Evolutionary conservation across 1,140 invertebrate species (phyloP), one percentile per base, ranked within the genome.

Genomic region (Trachymyrmex septentrionalis): DNA sequence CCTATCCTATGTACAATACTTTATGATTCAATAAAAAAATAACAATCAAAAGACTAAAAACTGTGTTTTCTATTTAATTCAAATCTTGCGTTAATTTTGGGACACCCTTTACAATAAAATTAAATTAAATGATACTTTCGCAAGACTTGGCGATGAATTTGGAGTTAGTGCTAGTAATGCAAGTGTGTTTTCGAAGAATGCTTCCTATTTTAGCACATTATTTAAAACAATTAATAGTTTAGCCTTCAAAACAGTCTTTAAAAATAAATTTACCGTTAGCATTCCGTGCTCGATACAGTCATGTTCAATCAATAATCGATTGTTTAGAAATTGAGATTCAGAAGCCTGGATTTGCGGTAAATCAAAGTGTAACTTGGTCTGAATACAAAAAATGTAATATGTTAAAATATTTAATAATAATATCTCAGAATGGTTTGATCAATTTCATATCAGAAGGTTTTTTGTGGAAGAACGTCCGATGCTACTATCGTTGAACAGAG

Each of bases 381-480:
- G 64, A 66, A n/a, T 67, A 67, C 14, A 67, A 67, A 67, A 67
- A 66, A 66, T 66, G 64, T 9, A 66, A 66, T n/a, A 66, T 30
- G 1, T n/a, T 66, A n/a, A 38, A 66, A 14, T 66, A 67, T 2
- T 67, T 67, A 67, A 67, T 67, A 67, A 38, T 67, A 67, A 67
- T 67, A 67, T 67, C 30, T 30, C 64, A 67, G 1, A 19, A 67
- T 67, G 64, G 19, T 38, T 30, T n/a, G 16, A 67, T 66, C 5
- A 66, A 66, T 34, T 67, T 34, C 19, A 34, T 67, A 30, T 67
- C 30, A 3, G 9, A 34, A 9, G 30, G 30, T 67, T 67, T 67
- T 34, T 67, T 19, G 30, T 19, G 30, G 30, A 5, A 66, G 64
- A 38, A 34, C 30, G 7, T 66, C 64, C 9, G 19, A 66, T 66